A percentile compares a stretch with the other conserved stretches of the same genome.
phyloP scores from a whole-genome alignment of 2,888 invertebrate species.

The Drosophila koepferae region DNA sequence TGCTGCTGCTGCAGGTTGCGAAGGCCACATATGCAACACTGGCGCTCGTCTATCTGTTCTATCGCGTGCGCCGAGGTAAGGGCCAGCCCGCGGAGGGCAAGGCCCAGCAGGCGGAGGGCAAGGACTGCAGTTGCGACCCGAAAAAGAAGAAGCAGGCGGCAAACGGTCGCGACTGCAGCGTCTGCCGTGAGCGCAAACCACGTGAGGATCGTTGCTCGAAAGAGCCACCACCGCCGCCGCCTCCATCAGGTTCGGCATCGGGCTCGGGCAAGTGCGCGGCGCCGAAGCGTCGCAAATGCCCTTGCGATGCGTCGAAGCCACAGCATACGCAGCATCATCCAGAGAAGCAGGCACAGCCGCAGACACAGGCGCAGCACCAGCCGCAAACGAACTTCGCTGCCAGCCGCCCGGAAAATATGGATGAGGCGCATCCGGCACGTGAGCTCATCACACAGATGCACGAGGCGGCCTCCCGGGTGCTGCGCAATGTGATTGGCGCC shows the following conservation, averaged over 20 bases:
- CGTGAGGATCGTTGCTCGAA: conserved; percentile 24
- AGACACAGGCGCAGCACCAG: not conserved
- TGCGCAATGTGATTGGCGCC: conserved; percentile 47
- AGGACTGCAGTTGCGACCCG: conserved; percentile 45
- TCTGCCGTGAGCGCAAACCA: conserved; percentile 54
- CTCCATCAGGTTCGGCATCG: conserved; percentile 7
- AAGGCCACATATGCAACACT: conserved; percentile 75
- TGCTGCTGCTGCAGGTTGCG: conserved; percentile 55
- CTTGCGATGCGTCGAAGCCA: conserved; percentile 46
- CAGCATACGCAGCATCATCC: not conserved
- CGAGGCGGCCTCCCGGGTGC: conserved; percentile 54
- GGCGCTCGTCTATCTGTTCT: conserved; percentile 70
- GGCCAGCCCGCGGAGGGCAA: conserved; percentile 9
- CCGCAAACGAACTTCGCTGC: not conserved
- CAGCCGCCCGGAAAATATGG: conserved; percentile 7
- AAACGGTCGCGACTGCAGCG: conserved; percentile 48
- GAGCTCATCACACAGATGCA: conserved; percentile 53
- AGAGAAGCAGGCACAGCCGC: not conserved
- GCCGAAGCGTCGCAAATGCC: conserved; percentile 44
- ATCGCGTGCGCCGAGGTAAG: conserved; percentile 51
- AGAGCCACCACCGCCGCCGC: conserved; percentile 40
- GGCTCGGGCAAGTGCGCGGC: not conserved
- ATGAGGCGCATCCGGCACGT: conserved; percentile 43
- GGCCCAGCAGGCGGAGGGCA: not conserved
- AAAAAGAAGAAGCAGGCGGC: conserved; percentile 5